Evolutionary conservation across 2,113 vertebrate genomes (phyloP), one percentile per base, ranked within the genome.

Genomic region (Leuciscus idus): DNA sequence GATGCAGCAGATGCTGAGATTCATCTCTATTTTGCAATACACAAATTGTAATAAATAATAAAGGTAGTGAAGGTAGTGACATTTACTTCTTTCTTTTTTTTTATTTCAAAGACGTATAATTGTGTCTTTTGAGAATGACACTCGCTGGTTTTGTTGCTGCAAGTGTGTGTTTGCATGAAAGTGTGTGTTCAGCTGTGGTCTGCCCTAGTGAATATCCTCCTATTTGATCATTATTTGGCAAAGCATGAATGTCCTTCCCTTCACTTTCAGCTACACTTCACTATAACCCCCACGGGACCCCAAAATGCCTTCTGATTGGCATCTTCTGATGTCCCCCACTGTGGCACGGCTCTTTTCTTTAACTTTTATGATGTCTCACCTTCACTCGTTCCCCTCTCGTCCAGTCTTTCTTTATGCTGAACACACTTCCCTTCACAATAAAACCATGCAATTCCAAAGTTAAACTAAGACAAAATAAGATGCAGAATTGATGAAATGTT

Each of bases 251-350:
- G 88, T 85, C 90, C 88, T 90, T 90, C 85, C 79, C 73, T 79
- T 90, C 88, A 89, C 85, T 85, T 89, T 89, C 85, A 90, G 73
- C 87, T 81, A 55, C 33, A 70, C 84, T 78, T 48, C 39, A 78
- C 50, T 74, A 59, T 77, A 43, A 70, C n/a, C 26, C 87, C 74
- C 84, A 70, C 43, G 46, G 89, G 86, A 89, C 64, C 81, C 72
- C 13, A 61, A 52, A 86, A 76, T 79, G 59, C 79, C 77, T 87
- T 87, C 86, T 82, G 83, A 89, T 85, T 88, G 86, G 64, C 86
- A 86, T 84, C 73, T 76, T 85, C 64, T 88, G 55, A 68, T 48
- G 55, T 82, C 70, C 59, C 86, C 66, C 85, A 39, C 83, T 72
- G 83, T 86, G 81, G 70, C 70, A 57, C 23, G 5, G 26, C 73